These are phyloP conservation scores for Diploptera punctata DNA, from an alignment of 2,888 invertebrate species.

Conservation along the genomic window DNA sequence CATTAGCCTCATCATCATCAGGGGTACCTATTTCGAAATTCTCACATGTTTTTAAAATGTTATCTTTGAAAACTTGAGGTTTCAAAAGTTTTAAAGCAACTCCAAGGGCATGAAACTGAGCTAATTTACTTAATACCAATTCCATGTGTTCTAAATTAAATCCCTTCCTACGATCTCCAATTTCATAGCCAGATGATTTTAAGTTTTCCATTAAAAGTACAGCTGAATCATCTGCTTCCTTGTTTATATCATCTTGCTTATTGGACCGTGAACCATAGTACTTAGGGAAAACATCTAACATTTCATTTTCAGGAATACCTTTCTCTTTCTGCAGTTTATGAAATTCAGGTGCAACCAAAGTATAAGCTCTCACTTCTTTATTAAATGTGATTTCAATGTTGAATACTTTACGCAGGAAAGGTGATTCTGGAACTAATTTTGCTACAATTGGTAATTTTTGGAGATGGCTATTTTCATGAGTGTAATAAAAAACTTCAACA, in stretches of 20 bases:
- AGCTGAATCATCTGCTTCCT: conserved; percentile 56
- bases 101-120: conserved; percentile 64
- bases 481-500: conserved; percentile 46
- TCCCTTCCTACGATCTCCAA: conserved; percentile 59
- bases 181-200: conserved; percentile 58
- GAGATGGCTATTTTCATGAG: background rate
- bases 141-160: conserved; percentile 60
- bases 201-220: conserved; percentile 65
- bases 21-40: conserved; percentile 31
- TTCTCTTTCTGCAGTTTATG: conserved; percentile 58
- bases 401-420: conserved; percentile 60
- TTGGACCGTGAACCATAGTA: conserved; percentile 61
- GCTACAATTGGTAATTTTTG: conserved; percentile 53
- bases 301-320: conserved; percentile 52
- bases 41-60: conserved; percentile 46
- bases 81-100: conserved; percentile 61
- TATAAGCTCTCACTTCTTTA: conserved; percentile 64
- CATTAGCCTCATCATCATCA: conserved; percentile 46
- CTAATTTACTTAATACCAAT: conserved; percentile 59
- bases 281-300: conserved; percentile 58
- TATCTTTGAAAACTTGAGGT: conserved; percentile 56
- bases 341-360: conserved; percentile 58
- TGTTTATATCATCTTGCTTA: conserved; percentile 51
- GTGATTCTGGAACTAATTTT: conserved; percentile 63
- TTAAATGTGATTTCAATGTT: conserved; percentile 62